Percentiles rank a stretch among this genome's conserved stretches.
These are phyloP conservation scores for Acropora yongei DNA, from an alignment of 64 coral and sea anemone genomes.

Conservation along the genomic window DNA sequence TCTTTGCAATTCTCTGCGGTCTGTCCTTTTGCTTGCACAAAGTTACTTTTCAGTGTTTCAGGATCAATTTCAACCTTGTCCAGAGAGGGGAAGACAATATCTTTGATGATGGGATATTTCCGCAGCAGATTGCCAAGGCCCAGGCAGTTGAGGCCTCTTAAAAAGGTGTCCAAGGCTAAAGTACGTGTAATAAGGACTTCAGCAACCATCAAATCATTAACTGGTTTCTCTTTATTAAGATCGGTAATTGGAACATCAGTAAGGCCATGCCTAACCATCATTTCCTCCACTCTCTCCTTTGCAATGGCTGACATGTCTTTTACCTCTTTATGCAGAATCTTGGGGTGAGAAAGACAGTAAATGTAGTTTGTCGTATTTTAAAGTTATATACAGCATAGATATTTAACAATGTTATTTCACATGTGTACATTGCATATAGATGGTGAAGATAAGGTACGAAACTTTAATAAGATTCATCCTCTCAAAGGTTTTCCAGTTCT, in stretches of 20 bases:
- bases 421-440: no score
- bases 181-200: conserved; percentile 33
- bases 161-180: conserved; percentile 28
- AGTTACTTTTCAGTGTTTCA: neutral
- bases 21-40: neutral
- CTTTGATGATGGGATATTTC: neutral
- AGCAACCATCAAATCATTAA: conserved; percentile 37
- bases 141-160: conserved; percentile 38
- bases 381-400: no score
- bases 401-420: no score
- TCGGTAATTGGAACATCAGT: conserved; percentile 49
- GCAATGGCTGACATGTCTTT: neutral
- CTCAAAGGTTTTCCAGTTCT: no score
- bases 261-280: conserved; percentile 16
- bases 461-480: no score
- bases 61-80: neutral
- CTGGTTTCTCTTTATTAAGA: conserved; percentile 31
- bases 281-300: conserved; percentile 22
- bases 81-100: neutral
- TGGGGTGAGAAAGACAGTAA: no score
- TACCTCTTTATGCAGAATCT: neutral
- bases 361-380: no score
- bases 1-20: conserved; percentile 2
- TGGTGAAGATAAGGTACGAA: no score
- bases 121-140: neutral